phyloP scores from a whole-genome alignment of 2,797 vertebrate genomes.

The Anabacerthia variegaticeps region DNA sequence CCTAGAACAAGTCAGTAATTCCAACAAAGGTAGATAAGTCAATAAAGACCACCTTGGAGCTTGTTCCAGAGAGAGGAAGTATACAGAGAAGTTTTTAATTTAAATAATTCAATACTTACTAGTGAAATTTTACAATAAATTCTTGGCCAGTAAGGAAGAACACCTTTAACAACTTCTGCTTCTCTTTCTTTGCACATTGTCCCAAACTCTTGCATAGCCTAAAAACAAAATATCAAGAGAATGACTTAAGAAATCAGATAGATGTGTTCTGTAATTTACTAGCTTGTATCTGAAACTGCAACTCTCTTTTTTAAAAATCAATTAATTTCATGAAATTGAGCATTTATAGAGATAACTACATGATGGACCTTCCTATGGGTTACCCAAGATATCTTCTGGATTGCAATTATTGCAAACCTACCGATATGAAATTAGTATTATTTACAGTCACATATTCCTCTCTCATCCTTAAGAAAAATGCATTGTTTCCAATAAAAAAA shows the following conservation, averaged over 20 bases:
- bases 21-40: not conserved
- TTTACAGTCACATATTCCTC: not conserved
- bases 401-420: not conserved
- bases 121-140: slow-evolving; percentile 97
- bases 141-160: slow-evolving; percentile 96
- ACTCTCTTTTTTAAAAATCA: not conserved
- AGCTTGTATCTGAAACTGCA: not conserved
- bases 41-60: not conserved
- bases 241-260: not conserved
- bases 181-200: slow-evolving; percentile 93
- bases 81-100: not conserved
- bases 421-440: not conserved
- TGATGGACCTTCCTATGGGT: not conserved
- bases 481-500: fast-evolving
- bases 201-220: slow-evolving; percentile 98
- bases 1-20: not conserved
- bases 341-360: fast-evolving
- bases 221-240: not conserved
- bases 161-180: slow-evolving; percentile 90
- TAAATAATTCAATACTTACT: slow-evolving; percentile 77
- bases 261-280: not conserved
- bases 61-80: not conserved
- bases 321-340: not conserved
- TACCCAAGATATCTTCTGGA: not conserved
- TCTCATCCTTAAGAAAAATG: not conserved